A percentile compares a stretch with the other conserved stretches of the same genome.
phyloP scores from a whole-genome alignment of 2,888 invertebrate genomes.

The Epinotia demarniana region DNA sequence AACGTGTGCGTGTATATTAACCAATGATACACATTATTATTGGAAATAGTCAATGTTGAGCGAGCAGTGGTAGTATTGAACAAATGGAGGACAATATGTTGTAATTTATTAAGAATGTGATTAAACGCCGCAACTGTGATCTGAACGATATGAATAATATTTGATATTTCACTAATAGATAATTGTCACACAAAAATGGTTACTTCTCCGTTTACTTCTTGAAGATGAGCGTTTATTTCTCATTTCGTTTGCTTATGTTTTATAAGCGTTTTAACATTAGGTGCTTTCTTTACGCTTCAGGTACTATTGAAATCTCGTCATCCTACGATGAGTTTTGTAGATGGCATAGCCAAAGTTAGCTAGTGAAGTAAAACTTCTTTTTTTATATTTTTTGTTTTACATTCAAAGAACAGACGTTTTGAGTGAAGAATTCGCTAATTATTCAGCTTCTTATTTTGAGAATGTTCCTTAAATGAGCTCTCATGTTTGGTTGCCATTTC shows the following conservation, averaged over 20 bases:
- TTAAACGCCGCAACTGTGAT: slow-evolving; percentile 85
- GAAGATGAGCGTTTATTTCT: slow-evolving; percentile 60
- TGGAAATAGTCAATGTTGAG: slow-evolving; percentile 73
- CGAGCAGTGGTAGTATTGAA: slow-evolving; percentile 72
- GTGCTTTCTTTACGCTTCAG: slow-evolving; percentile 80
- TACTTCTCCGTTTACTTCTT: slow-evolving; percentile 66
- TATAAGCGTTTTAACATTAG: slow-evolving; percentile 68
- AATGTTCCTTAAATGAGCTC: slow-evolving; percentile 49
- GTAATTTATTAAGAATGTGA: slow-evolving; percentile 84
- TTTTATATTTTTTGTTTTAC: slow-evolving; percentile 55
- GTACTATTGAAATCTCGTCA: slow-evolving; percentile 65
- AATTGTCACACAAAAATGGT: slow-evolving; percentile 79
- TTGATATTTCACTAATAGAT: slow-evolving; percentile 85
- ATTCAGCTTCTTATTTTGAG: slow-evolving; percentile 48
- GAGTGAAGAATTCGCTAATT: slow-evolving; percentile 33
- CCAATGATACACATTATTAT: slow-evolving; percentile 61
- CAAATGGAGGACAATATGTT: slow-evolving; percentile 82
- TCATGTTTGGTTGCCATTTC: slow-evolving; percentile 63
- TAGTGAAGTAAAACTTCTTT: slow-evolving; percentile 78
- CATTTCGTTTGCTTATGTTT: slow-evolving; percentile 62
- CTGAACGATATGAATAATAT: slow-evolving; percentile 85
- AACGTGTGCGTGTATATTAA: slow-evolving; percentile 62
- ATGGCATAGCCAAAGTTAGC: slow-evolving; percentile 83
- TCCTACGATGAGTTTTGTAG: slow-evolving; percentile 64
- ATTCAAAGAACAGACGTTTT: slow-evolving; percentile 31